A percentile compares a stretch with the other conserved stretches of the same genome.
phyloP scores from a whole-genome alignment of 2,113 vertebrate genomes.

The Megatriorchis doriae region DNA sequence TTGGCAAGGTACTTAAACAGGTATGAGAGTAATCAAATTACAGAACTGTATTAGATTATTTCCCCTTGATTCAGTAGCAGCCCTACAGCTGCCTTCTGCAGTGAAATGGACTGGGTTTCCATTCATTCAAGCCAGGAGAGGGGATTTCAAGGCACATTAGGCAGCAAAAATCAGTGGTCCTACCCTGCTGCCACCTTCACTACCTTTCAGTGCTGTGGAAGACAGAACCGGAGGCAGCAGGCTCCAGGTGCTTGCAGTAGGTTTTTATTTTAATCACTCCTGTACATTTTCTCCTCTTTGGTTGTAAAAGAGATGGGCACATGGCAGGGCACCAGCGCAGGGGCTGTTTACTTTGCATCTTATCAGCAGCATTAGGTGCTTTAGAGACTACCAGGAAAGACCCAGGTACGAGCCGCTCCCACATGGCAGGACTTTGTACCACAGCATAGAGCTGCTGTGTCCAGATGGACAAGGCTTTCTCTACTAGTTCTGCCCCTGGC shows the following conservation, averaged over 20 bases:
- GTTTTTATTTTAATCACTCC: not conserved
- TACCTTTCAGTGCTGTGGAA: not conserved
- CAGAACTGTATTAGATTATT: not conserved
- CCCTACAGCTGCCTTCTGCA: not conserved
- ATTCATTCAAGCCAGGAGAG: not conserved
- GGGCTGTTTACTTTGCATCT: constrained; percentile 32
- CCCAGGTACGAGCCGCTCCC: not conserved
- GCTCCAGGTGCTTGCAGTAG: not conserved
- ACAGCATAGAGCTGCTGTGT: not conserved
- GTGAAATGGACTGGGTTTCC: not conserved
- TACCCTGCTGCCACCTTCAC: not conserved
- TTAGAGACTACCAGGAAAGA: not conserved
- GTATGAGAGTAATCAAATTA: not conserved
- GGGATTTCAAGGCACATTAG: not conserved
- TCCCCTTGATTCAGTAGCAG: not conserved
- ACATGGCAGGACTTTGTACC: constrained; percentile 31
- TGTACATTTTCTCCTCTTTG: not conserved
- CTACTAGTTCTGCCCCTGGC: not conserved
- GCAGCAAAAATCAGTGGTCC: not conserved
- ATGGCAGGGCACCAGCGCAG: not conserved
- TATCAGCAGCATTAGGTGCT: constrained; percentile 24
- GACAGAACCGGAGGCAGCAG: not conserved
- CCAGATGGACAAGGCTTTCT: not conserved
- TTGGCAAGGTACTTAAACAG: not conserved
- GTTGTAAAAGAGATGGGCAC: not conserved